phyloP scores from a whole-genome alignment of 30 jellyfish, hydroid and myxozoan species.

The Turritopsis rubra region DNA sequence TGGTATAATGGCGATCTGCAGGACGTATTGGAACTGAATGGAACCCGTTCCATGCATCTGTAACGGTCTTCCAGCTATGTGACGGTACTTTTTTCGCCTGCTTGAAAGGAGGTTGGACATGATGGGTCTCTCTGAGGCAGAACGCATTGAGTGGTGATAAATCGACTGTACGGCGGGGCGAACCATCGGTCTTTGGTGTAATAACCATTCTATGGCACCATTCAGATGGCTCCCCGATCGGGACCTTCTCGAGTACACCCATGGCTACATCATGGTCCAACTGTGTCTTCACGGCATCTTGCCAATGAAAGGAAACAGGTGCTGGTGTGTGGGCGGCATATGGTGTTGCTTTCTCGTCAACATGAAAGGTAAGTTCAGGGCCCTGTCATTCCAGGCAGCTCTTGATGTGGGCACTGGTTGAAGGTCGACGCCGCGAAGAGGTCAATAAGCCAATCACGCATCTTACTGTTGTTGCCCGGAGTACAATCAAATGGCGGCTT shows the following conservation, averaged over 20 bases:
- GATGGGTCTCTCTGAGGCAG: not conserved
- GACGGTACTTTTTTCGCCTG: no score
- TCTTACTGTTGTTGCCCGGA: not conserved
- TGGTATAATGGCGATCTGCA: not conserved
- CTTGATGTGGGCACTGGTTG: not conserved
- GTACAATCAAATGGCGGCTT: slow-evolving; percentile 10
- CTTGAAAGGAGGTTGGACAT: not conserved
- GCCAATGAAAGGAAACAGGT: not conserved
- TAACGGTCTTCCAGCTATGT: no score
- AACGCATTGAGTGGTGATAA: not conserved
- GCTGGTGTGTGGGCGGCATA: no score
- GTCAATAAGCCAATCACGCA: not conserved
- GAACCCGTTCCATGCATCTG: not conserved
- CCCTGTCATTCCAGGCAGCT: not conserved
- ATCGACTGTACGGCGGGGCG: not conserved
- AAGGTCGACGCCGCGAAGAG: not conserved
- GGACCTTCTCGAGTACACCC: slow-evolving; percentile 13
- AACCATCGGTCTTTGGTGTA: not conserved
- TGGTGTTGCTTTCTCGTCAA: not conserved
- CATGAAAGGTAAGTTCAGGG: not conserved
- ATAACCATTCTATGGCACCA: not conserved
- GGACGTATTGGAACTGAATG: not conserved
- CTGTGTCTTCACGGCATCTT: slow-evolving; percentile 4
- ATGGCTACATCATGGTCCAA: not conserved
- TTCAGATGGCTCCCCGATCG: not conserved